phyloP scores from a whole-genome alignment of 2,113 vertebrate genomes.

The Hyperoodon ampullatus region DNA sequence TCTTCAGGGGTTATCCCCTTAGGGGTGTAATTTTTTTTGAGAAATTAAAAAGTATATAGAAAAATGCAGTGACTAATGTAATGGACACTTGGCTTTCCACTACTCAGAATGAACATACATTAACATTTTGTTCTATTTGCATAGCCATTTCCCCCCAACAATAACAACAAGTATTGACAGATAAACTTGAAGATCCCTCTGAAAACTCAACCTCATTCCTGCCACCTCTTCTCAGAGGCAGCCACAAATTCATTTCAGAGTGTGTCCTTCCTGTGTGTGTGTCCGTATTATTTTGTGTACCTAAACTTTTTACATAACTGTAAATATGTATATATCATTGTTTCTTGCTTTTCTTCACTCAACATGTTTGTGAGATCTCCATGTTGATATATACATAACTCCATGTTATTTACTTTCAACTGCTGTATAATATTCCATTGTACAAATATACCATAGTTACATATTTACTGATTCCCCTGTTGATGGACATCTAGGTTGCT shows the following conservation, averaged over 20 bases:
- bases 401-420: not conserved
- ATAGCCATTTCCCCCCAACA: not conserved
- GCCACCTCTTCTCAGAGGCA: not conserved
- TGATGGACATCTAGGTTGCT: not conserved
- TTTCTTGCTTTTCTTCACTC: not conserved
- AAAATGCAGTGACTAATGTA: not conserved
- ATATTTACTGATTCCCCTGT: not conserved
- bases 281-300: not conserved
- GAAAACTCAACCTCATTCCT: not conserved
- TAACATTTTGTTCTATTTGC: not conserved
- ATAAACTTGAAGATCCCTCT: not conserved
- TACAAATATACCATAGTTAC: not conserved
- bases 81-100: not conserved
- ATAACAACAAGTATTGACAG: not conserved
- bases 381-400: not conserved
- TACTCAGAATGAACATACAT: not conserved
- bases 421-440: not conserved
- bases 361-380: not conserved
- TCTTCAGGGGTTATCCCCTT: not conserved
- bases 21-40: not conserved
- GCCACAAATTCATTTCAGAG: not conserved
- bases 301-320: not conserved
- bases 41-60: not conserved
- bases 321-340: not conserved
- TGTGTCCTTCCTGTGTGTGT: not conserved